phyloP scores from a whole-genome alignment of 1,140 invertebrate genomes.

The Papilio polytes region DNA sequence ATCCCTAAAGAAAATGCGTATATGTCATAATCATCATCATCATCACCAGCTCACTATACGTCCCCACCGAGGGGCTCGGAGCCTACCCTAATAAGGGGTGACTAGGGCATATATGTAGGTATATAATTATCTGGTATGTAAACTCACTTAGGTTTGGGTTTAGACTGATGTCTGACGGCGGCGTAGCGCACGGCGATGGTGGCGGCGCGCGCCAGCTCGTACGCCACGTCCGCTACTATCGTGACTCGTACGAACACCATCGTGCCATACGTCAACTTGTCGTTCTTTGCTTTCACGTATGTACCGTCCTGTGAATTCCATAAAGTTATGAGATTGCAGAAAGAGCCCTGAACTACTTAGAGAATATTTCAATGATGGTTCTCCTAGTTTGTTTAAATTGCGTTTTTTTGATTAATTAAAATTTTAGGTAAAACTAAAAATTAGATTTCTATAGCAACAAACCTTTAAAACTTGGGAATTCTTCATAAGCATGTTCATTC shows the following conservation, averaged over 20 bases:
- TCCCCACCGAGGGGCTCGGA: no score
- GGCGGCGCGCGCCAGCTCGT: conserved; percentile 89
- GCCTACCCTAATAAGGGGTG: no score
- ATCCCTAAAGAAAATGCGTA: no score
- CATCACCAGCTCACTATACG: no score
- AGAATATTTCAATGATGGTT: not conserved
- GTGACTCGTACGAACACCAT: conserved; percentile 96
- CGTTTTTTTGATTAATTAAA: not conserved
- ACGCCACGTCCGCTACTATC: conserved; percentile 88
- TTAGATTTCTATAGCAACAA: not conserved
- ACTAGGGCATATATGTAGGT: no score
- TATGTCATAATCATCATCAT: no score
- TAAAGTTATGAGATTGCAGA: no score
- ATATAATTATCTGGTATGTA: not conserved
- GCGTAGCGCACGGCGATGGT: conserved; percentile 43
- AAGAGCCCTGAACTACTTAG: no score
- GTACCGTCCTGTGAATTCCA: conserved; percentile 90
- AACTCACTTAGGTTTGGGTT: conserved; percentile 89
- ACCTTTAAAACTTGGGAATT: conserved; percentile 90
- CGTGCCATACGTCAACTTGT: conserved; percentile 94
- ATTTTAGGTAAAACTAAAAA: not conserved
- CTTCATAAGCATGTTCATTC: conserved; percentile 96
- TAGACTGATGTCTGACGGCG: conserved; percentile 79
- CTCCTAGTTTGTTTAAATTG: not conserved
- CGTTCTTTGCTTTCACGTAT: conserved; percentile 90